phyloP scores from a whole-genome alignment of 2,797 vertebrate species.

The Pipistrellus pipistrellus region DNA sequence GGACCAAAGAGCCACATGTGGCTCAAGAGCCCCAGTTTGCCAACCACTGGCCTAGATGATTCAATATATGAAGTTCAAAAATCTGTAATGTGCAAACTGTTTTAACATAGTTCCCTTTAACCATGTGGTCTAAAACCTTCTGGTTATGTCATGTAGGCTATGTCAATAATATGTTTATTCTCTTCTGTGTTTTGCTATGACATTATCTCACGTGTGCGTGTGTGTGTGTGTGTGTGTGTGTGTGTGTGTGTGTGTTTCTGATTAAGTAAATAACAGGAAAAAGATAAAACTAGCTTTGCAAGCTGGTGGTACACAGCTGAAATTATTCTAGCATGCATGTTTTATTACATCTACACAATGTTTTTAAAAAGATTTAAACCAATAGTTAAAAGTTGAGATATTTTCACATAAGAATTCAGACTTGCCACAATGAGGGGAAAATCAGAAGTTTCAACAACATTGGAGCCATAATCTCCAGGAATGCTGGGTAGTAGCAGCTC shows the following conservation, averaged over 20 bases:
- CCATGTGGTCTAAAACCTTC: neutral
- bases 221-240: too few species aligned
- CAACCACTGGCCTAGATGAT: neutral
- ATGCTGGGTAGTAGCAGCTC: neutral
- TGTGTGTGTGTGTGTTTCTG: neutral
- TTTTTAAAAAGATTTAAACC: slow-evolving; percentile 20
- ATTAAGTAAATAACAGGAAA: neutral
- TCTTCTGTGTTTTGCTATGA: slow-evolving; percentile 8
- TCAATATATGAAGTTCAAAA: neutral
- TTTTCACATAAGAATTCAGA: slow-evolving; percentile 42
- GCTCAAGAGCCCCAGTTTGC: too few species aligned
- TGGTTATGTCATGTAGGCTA: neutral
- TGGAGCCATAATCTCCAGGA: neutral
- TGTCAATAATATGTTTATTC: neutral
- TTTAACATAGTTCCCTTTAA: slow-evolving; percentile 25
- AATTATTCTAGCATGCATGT: neutral
- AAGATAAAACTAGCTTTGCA: neutral
- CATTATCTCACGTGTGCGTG: neutral
- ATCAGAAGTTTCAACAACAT: neutral
- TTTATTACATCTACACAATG: neutral
- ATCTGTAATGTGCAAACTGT: neutral
- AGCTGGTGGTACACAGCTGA: neutral
- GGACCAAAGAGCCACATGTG: too few species aligned
- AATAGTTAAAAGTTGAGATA: neutral
- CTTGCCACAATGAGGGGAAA: neutral